phyloP scores from a whole-genome alignment of 2,113 vertebrate genomes.

The Oreochromis aureus region DNA sequence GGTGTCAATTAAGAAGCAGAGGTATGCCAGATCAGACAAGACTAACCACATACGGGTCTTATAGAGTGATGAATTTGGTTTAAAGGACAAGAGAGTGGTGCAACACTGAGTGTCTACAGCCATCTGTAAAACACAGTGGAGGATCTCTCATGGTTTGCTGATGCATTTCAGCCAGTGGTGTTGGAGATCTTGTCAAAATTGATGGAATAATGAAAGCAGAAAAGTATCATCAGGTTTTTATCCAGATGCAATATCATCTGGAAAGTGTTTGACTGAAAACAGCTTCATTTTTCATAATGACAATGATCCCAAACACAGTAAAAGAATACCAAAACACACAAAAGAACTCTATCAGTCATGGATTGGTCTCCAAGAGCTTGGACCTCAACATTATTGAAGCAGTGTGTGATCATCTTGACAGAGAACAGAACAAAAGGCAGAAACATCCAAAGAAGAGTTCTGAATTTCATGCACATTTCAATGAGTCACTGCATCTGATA shows the following conservation, averaged over 20 bases:
- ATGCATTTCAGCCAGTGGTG: not conserved
- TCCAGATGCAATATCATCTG: not conserved
- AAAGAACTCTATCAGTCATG: not conserved
- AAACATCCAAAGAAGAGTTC: not conserved
- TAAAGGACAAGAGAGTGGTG: not conserved
- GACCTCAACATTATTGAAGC: not conserved
- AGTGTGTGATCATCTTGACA: not conserved
- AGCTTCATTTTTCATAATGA: not conserved
- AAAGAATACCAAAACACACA: not conserved
- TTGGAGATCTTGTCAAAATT: not conserved
- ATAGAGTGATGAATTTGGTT: not conserved
- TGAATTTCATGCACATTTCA: not conserved
- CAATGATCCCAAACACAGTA: not conserved
- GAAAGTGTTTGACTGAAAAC: not conserved
- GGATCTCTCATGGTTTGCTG: not conserved
- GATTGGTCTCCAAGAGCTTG: not conserved
- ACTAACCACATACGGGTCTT: not conserved
- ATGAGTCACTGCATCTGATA: not conserved
- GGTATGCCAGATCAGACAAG: not conserved
- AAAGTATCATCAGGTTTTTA: not conserved
- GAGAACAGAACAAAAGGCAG: not conserved
- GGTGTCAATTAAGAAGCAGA: not conserved
- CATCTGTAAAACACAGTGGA: rapidly evolving
- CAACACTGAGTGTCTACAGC: not conserved
- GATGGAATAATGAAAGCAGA: not conserved